Evolutionary conservation across 2,888 invertebrate genomes (phyloP), one percentile per base, ranked within the genome.

Genomic region (Drosophila pegasa): DNA sequence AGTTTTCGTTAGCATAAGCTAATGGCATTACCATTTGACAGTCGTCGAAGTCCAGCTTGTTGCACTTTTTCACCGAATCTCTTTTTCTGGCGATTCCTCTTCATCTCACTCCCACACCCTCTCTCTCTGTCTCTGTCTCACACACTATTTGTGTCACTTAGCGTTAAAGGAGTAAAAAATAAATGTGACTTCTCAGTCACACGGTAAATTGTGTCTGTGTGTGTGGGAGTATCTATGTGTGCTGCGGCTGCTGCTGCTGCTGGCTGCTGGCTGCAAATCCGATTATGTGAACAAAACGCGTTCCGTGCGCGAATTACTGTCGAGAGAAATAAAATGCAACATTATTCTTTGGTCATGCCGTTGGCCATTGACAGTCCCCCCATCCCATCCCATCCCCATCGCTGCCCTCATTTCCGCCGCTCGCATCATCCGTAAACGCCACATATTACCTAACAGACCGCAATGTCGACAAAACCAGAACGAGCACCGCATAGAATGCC

Each of bases 261-360:
- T 38, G 5, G 5, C 25, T 43, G 20, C 6, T 61, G 43, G 18
- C 64, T 63, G 65, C 68, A 85, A 85, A 85, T 85, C 87, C 87
- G 85, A 88, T 88, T 85, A 88, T 78, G 78, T 68, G 82, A 75
- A 67, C 75, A 78, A 84, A 84, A 76, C 74, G 85, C 81, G 69
- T 68, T 78, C 72, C 75, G 72, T 63, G 71, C 85, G 81, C 86
- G 87, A 85, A 88, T 85, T 85, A 87, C 87, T 75, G 87, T 80
- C 85, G 74, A 69, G 78, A 78, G 87, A 80, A 75, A 84, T 84
- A 73, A 88, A 84, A 88, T 87, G 84, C 80, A 87, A 87, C 84
- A 88, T 84, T 84, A 88, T 84, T 84, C 85, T 87, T 84, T 63
- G 43, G 63, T 58, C 72, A 62, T 59, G 67, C 57, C 66, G 73